Evolutionary conservation across 37 sponge, comb jelly and placozoan species (phyloP), one percentile per base, ranked within the genome.

Genomic region (Dysidea cf. avara): DNA sequence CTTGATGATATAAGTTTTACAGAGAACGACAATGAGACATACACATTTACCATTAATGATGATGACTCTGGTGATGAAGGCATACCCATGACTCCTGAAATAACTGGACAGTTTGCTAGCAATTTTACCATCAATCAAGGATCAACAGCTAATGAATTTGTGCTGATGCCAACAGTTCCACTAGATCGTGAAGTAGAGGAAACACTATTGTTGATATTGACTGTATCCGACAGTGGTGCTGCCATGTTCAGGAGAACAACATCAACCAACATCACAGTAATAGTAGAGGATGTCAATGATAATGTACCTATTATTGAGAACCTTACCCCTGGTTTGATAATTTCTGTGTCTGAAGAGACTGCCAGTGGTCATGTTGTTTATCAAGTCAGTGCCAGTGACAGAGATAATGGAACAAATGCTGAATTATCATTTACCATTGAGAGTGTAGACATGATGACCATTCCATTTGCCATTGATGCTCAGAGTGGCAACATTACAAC

Each of bases 111-210:
- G 7, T 24, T 40, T 33, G 13, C 35, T 13, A 16, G 33, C 7
- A 12, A 13, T 9, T 16, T 64, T 26, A 33, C 7, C 11, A 29
- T 29, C 11, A 9, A 13, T 24, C 35, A 29, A n/a, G 25, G 14
- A 31, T 18, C 7, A 33, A 7, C 32, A 11, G 7, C 7, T 14
- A 69, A 60, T 33, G 69, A 28, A 22, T 56, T 26, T 2, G 56
- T 39, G 38, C 34, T 71, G 18, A 47, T 30, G 0, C 53, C 72
- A 2, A 26, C 35, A 0, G 6, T 2, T 1, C 43, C 48, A 11
- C 53, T 90, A 25, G 91, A 90, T 69, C 71, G 80, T 21, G 88
- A 87, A 37, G 33, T n/a, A n/a, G n/a, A n/a, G n/a, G n/a, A n/a
- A 7, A 80, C 49, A 56, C 73, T 84, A 74, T 76, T 56, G 55